phyloP scores from a whole-genome alignment of 2,113 vertebrate species.

The Caranx ignobilis region DNA sequence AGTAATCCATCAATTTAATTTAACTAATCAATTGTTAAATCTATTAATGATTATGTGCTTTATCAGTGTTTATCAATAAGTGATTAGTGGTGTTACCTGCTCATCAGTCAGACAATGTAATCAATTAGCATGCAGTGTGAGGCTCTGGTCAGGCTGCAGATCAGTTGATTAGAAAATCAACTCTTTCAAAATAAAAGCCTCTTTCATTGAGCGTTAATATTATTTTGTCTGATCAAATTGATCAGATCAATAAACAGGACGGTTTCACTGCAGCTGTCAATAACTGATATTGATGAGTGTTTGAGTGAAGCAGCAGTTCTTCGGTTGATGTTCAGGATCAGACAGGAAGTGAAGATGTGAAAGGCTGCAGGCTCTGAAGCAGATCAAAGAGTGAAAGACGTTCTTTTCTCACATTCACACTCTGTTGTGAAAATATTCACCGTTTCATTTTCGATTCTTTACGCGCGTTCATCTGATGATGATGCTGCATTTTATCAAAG shows the following conservation, averaged over 20 bases:
- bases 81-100: not conserved
- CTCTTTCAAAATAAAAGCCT: conserved; percentile 25
- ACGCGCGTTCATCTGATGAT: too few relatives aligned
- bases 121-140: too few relatives aligned
- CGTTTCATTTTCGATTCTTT: too few relatives aligned
- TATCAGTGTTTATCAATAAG: not conserved
- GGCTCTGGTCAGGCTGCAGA: not conserved
- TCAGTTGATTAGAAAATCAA: not conserved
- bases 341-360: conserved; percentile 41
- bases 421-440: too few relatives aligned
- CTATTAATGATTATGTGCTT: not conserved
- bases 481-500: conserved; percentile 7
- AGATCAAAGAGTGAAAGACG: conserved; percentile 23
- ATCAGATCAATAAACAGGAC: not conserved
- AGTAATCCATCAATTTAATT: not conserved
- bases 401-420: too few relatives aligned
- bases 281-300: not conserved
- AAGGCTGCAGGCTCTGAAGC: conserved; percentile 14
- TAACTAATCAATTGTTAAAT: not conserved
- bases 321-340: not conserved
- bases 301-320: not conserved
- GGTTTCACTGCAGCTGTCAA: not conserved
- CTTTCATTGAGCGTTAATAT: not conserved
- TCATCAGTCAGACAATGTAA: not conserved
- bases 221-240: not conserved